Base-by-base conservation (phyloP, 2,888 invertebrate genomes). In the Pseudanteris insignis region DNA sequence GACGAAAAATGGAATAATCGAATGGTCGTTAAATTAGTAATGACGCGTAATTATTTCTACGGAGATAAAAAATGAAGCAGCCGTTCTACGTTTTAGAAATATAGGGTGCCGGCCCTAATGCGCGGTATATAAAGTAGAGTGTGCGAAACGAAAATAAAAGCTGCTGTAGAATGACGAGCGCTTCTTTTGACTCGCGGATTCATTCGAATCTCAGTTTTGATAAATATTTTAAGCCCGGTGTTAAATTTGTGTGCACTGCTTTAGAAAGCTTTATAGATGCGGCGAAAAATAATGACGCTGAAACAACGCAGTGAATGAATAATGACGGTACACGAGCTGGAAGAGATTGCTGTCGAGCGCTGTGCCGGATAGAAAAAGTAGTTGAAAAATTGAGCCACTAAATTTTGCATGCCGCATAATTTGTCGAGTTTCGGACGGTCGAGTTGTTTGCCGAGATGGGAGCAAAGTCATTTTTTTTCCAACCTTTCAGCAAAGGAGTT, bases 121-220 rank as follows among this genome's bases (percentile, higher is more conserved):
- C 15, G 11, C 30, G 7, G 32, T 57, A 48, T 48, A 57, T 43
- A 48, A 32, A 3, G 9, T 30, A 36, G 25, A 30, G 47, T 41
- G 34, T 43, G 37, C 15, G 37, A 48, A 48, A 57, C 57, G 44
- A 48, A 57, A 50, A 47, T 57, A 47, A 43, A 50, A 44, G 44
- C 44, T 29, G 44, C 44, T 44, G 43, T 15, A 32, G 36, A n/a
- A n/a, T n/a, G n/a, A n/a, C n/a, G n/a, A n/a, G n/a, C n/a, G n/a
- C n/a, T n/a, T 28, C 37, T 38, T 50, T 55, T 55, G 33, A 33
- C 40, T 21, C 7, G 14, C 47, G 34, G 29, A 3, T 41, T 33
- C 32, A 30, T n/a, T n/a, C n/a, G n/a, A 43, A 50, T 57, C 44
- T 57, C 38, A 38, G 48, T 44, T 50, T 43, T 43, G 37, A 50